Evolutionary conservation across 1,140 invertebrate species (phyloP).

Genomic region (Bombyx mandarina): DNA sequence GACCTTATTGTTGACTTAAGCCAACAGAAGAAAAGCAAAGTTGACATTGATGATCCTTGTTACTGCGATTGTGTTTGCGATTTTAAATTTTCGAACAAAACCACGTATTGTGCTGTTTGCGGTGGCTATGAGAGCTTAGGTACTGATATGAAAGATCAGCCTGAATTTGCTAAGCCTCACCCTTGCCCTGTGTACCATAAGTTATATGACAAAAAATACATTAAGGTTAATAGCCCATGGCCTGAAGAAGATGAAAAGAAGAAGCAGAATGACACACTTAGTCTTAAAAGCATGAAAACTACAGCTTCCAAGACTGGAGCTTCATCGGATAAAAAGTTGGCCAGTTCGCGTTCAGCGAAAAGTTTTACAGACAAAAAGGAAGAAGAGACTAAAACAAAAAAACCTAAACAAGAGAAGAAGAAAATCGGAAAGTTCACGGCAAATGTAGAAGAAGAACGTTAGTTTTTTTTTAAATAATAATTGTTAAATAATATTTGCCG

Average conservation of each 20-base stretch:
- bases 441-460: slow-evolving; percentile 32
- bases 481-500: neutral
- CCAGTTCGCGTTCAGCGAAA: slow-evolving; percentile 22
- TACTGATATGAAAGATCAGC: slow-evolving; percentile 41
- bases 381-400: slow-evolving; percentile 24
- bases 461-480: slow-evolving; percentile 19
- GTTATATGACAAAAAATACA: slow-evolving; percentile 50
- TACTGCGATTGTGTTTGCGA: slow-evolving; percentile 55
- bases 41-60: slow-evolving; percentile 33
- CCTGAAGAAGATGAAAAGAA: slow-evolving; percentile 30
- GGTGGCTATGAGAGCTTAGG: slow-evolving; percentile 58
- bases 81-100: slow-evolving; percentile 50
- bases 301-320: slow-evolving; percentile 8
- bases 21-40: slow-evolving; percentile 20
- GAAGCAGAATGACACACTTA: slow-evolving; percentile 25
- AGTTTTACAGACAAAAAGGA: slow-evolving; percentile 18
- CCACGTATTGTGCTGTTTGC: slow-evolving; percentile 55
- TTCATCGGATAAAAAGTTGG: slow-evolving; percentile 7
- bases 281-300: slow-evolving; percentile 30
- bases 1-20: slow-evolving; percentile 45
- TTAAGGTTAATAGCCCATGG: slow-evolving; percentile 41
- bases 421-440: slow-evolving; percentile 47
- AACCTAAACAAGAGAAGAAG: slow-evolving; percentile 30
- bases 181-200: slow-evolving; percentile 63
- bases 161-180: slow-evolving; percentile 43